phyloP scores from a whole-genome alignment of 1,140 invertebrate genomes.

The Araneus ventricosus region DNA sequence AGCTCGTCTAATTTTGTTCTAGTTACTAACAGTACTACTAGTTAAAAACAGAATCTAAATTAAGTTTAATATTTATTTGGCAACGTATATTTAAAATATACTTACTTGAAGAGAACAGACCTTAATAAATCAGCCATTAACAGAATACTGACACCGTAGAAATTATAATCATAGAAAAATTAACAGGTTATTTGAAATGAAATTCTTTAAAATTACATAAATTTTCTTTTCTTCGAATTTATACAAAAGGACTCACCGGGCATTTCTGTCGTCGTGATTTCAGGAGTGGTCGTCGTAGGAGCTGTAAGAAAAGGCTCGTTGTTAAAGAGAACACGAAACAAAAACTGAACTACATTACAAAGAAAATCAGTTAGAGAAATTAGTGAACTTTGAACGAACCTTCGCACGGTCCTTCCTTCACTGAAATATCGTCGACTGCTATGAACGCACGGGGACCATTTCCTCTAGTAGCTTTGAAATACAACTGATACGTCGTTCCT shows the following conservation, averaged over 20 bases:
- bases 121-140: too few species aligned
- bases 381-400: not conserved
- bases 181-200: too few species aligned
- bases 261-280: constrained; percentile 42
- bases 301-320: constrained; percentile 6
- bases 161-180: too few species aligned
- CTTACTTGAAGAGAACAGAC: too few species aligned
- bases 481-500: constrained; percentile 35
- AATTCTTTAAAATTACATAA: too few species aligned
- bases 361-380: not conserved
- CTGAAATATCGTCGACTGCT: constrained; percentile 68
- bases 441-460: constrained; percentile 30
- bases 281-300: constrained; percentile 43
- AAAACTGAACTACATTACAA: not conserved
- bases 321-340: not conserved
- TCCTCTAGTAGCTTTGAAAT: constrained; percentile 45
- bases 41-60: too few species aligned
- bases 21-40: too few species aligned
- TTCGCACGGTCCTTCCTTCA: constrained; percentile 19
- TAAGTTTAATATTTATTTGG: too few species aligned
- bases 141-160: too few species aligned
- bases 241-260: constrained; percentile 18
- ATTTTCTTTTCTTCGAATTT: too few species aligned
- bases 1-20: too few species aligned
- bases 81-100: too few species aligned